Evolutionary conservation across 2,797 vertebrate species (phyloP).

Genomic region (Borostomias antarcticus): DNA sequence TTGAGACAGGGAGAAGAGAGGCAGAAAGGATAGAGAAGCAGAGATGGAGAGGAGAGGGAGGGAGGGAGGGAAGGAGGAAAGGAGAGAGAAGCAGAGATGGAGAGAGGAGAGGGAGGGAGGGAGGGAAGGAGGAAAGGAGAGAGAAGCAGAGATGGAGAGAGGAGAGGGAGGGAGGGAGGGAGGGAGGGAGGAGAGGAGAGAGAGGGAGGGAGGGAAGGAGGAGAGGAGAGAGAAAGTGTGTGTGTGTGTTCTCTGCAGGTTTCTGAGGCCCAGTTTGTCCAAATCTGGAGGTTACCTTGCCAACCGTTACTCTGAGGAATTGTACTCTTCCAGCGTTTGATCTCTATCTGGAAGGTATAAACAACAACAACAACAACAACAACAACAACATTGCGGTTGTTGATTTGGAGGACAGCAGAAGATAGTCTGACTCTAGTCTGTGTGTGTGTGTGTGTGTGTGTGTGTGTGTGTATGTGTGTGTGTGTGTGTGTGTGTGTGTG

Average conservation of each 20-base stretch:
- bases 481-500: not conserved
- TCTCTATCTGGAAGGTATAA: slow-evolving; percentile 41
- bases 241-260: slow-evolving; percentile 25
- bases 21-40: no score
- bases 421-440: not conserved
- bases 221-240: not conserved
- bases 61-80: no score
- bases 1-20: no score
- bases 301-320: slow-evolving; percentile 34
- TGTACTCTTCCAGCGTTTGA: slow-evolving; percentile 36
- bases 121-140: slow-evolving; percentile 20
- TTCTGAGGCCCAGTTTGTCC: slow-evolving; percentile 35
- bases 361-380: slow-evolving; percentile 37
- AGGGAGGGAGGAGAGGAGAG: not conserved
- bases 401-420: not conserved
- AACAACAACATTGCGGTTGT: no score
- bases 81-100: not conserved
- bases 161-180: slow-evolving; percentile 3
- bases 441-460: not conserved
- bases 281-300: slow-evolving; percentile 24
- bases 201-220: no score
- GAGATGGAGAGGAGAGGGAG: no score
- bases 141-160: slow-evolving; percentile 32
- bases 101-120: slow-evolving; percentile 21
- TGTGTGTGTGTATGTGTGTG: not conserved